Conservation (phyloP, 2,797 vertebrate genomes). For the Cyprinella venusta region DNA sequence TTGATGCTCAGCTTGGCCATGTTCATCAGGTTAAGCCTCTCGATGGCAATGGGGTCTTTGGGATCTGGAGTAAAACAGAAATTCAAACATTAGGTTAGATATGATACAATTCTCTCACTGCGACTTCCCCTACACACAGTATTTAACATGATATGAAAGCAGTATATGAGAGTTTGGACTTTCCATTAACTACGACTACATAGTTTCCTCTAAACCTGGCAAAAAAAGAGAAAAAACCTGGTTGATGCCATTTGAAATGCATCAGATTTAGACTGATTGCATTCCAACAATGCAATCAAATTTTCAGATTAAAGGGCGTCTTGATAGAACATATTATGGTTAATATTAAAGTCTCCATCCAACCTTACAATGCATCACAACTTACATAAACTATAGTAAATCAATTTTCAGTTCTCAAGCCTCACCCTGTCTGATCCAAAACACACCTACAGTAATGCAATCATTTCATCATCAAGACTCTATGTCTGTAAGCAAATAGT, state of each 20-base stretch:
- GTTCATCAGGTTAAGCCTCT: slow-evolving; percentile 99
- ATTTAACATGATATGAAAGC: background rate
- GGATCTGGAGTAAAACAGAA: slow-evolving; percentile 81
- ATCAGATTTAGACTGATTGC: background rate
- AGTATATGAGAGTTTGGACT: background rate
- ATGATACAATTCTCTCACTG: background rate
- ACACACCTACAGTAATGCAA: slow-evolving; percentile 22
- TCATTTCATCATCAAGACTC: background rate
- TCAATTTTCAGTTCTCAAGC: background rate
- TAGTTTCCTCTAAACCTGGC: background rate
- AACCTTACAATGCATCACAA: background rate
- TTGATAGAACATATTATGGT: background rate
- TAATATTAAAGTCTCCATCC: too few relatives aligned
- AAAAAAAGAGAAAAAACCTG: background rate
- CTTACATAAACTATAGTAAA: background rate
- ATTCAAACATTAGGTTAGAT: background rate
- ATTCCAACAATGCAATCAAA: background rate
- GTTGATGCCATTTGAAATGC: slow-evolving; percentile 9
- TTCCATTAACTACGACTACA: background rate
- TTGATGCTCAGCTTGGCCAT: slow-evolving; percentile 99
- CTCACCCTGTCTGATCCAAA: slow-evolving; percentile 58
- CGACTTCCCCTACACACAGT: background rate
- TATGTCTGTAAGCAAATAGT: background rate
- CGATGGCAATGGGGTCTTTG: slow-evolving; percentile 97
- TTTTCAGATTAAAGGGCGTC: background rate